Evolutionary conservation across 1,140 invertebrate genomes (phyloP), one percentile per base, ranked within the genome.

Genomic region (Drusus annulatus): DNA sequence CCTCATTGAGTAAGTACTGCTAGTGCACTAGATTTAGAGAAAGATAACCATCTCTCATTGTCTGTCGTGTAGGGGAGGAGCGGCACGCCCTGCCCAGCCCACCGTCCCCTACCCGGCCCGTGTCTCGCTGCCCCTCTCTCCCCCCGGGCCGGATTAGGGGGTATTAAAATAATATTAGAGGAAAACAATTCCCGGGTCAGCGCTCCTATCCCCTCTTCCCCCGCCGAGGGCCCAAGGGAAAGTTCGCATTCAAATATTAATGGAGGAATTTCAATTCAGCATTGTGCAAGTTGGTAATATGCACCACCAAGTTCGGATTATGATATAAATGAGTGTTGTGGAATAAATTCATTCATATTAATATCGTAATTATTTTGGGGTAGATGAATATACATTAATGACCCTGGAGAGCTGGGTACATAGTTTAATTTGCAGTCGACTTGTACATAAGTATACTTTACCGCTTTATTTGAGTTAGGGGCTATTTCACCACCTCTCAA

Each of bases 101-200:
- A 45, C 36, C 36, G 36, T 45, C 36, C 36, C 36, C 36, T 45
- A 45, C 36, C 36, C 36, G 36, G 36, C 36, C 36, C 36, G 36
- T 45, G 36, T 45, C 36, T 45, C 36, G 13, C 36, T 45, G 62
- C 25, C 17, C 19, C 15, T 19, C 0, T 16, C 19, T 23, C 60
- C 60, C 6, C 15, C n/a, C 16, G 19, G 50, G 68, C 13, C 3
- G 68, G 68, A 51, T 71, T 16, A 52, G 25, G 13, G 68, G 68
- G 68, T 19, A 71, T 71, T 71, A 52, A 71, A 71, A 71, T 51
- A 71, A 51, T 71, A 71, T 71, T 71, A 52, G 25, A 71, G 68
- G 45, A 71, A 71, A 71, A 71, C 36, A 71, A 51, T 51, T 71
- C 68, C 25, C 31, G 13, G 65, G 31, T 69, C 65, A 51, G 45